A percentile compares a stretch with the other conserved stretches of the same genome.
Evolutionary conservation across 2,797 vertebrate species (phyloP).

Genomic region (Betta splendens): DNA sequence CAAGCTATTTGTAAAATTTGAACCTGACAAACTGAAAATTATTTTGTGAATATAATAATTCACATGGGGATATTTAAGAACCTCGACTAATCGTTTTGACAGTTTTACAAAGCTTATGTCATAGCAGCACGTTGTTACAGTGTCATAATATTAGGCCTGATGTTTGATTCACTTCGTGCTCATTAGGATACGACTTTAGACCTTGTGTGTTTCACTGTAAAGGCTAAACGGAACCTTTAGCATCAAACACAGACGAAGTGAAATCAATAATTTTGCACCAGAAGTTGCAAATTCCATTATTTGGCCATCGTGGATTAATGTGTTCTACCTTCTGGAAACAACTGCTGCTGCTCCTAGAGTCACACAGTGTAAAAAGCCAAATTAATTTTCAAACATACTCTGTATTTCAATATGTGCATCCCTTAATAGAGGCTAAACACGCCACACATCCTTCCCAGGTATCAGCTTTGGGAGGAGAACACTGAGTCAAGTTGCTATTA

Average conservation of each 20-base stretch:
- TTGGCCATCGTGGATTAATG: too few species aligned
- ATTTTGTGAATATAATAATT: background rate
- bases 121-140: too few species aligned
- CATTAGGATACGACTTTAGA: too few species aligned
- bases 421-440: conserved; percentile 37
- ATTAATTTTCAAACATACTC: background rate
- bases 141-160: too few species aligned
- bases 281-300: background rate
- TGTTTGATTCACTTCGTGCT: too few species aligned
- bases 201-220: too few species aligned
- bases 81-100: too few species aligned
- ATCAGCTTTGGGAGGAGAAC: conserved; percentile 22
- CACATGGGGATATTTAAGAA: background rate
- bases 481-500: conserved; percentile 66
- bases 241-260: too few species aligned
- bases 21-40: background rate
- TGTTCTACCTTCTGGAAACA: background rate
- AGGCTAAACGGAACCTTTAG: too few species aligned
- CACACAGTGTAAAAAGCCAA: background rate
- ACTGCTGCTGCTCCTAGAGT: background rate
- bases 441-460: conserved; percentile 26
- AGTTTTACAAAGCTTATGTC: background rate
- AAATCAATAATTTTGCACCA: background rate
- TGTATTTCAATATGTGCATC: conserved; percentile 2
- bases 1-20: conserved; percentile 1